Evolutionary conservation across 2,888 invertebrate species (phyloP), one percentile per base, ranked within the genome.

Genomic region (Griposia aprilina): DNA sequence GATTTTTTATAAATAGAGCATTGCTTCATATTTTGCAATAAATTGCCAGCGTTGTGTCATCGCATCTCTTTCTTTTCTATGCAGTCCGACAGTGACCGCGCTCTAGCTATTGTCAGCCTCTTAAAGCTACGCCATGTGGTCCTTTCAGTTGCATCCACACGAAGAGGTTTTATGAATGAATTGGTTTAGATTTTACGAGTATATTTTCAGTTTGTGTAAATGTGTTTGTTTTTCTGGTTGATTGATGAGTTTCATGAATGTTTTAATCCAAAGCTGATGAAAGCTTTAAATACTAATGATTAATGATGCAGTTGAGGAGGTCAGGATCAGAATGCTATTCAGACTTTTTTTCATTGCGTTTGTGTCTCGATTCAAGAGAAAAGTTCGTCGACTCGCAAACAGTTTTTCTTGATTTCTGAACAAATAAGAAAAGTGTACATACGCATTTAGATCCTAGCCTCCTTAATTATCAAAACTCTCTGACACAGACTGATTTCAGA

Each of bases 141-240:
- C 41, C 73, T 70, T 83, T 82, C 84, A 83, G 26, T 52, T 57
- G 73, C 66, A 79, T 83, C 50, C 17, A 45, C 60, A 76, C 63
- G 60, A 50, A 65, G 26, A 62, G 52, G 63, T 78, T 76, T 79
- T 83, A 83, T 86, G 73, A 83, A 76, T 67, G 63, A 68, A 79
- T 78, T 67, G 66, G 41, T 74, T 72, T 76, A 60, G 23, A 70
- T 74, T 81, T 75, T 60, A 69, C 30, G 63, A 66, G 48, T 30
- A 30, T 17, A 50, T 36, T 15, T 26, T 15, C 10, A 63, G 36
- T 66, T 59, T 57, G 41, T 79, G 15, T 70, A 36, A 73, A 15
- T n/a, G 41, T 7, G 36, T 30, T 17, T 63, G n/a, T 72, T 57
- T 36, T 75, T 45, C 52, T 59, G 13, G 1, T 15, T 74, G 57